phyloP scores from a whole-genome alignment of 2,888 invertebrate species.

The Protophormia terraenovae region DNA sequence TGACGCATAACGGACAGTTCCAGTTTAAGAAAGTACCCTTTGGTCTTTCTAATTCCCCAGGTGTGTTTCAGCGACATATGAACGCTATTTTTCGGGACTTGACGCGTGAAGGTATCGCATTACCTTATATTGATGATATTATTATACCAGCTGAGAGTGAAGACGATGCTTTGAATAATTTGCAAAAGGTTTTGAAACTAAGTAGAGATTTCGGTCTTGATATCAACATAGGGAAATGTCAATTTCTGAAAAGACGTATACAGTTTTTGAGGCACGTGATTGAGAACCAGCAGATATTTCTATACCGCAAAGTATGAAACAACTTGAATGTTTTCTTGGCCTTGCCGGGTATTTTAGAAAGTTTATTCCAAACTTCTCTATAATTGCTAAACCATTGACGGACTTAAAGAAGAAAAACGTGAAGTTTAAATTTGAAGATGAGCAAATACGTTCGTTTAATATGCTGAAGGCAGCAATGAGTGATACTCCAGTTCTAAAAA shows the following conservation, averaged over 20 bases:
- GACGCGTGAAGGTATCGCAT: constrained; percentile 42
- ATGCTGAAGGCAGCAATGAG: constrained; percentile 51
- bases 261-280: constrained; percentile 43
- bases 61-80: too few relatives aligned
- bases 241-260: constrained; percentile 47
- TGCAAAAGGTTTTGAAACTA: constrained; percentile 38
- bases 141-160: constrained; percentile 61
- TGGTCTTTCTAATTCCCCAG: constrained; percentile 75
- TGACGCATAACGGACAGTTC: constrained; percentile 74
- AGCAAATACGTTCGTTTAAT: constrained; percentile 56
- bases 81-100: too few relatives aligned
- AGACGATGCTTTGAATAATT: constrained; percentile 51
- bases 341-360: too few relatives aligned
- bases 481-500: constrained; percentile 52
- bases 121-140: constrained; percentile 67
- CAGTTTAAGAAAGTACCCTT: constrained; percentile 76
- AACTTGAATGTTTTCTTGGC: too few relatives aligned
- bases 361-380: too few relatives aligned
- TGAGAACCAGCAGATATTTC: too few relatives aligned
- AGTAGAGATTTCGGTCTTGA: constrained; percentile 57
- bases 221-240: constrained; percentile 60
- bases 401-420: constrained; percentile 43
- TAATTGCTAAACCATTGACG: too few relatives aligned
- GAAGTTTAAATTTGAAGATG: constrained; percentile 15
- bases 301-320: constrained; percentile 68